A percentile compares a stretch with the other conserved stretches of the same genome.
These are phyloP conservation scores for Drosophila kuntzei DNA, from an alignment of 2,888 invertebrate species.

Conservation along the genomic window DNA sequence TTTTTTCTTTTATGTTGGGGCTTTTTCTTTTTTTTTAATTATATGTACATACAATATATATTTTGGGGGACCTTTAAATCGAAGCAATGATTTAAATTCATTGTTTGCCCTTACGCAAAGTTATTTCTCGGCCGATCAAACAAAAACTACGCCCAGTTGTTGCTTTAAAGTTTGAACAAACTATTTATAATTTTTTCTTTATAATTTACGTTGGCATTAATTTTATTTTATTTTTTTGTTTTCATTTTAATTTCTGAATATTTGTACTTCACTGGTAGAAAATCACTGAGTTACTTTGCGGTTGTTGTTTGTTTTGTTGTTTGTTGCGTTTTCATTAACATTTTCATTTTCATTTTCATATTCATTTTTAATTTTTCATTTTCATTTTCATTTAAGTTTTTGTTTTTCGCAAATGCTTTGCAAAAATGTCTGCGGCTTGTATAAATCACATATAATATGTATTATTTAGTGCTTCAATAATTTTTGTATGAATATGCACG, in stretches of 20 bases:
- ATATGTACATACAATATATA: constrained; percentile 33
- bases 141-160: constrained; percentile 40
- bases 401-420: constrained; percentile 37
- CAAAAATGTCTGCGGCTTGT: constrained; percentile 56
- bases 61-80: constrained; percentile 13
- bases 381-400: constrained; percentile 27
- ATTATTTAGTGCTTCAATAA: constrained; percentile 32
- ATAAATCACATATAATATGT: constrained; percentile 30
- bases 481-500: constrained; percentile 42
- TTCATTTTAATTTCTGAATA: constrained; percentile 73
- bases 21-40: constrained; percentile 7
- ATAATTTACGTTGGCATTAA: constrained; percentile 33
- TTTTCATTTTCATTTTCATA: constrained; percentile 23
- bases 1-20: constrained; percentile 4
- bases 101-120: constrained; percentile 9
- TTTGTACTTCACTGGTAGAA: constrained; percentile 86
- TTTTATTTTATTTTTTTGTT: constrained; percentile 24
- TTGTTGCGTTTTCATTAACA: no score
- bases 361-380: constrained; percentile 5
- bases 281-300: constrained; percentile 85
- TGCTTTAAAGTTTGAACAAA: constrained; percentile 29
- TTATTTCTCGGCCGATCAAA: constrained; percentile 33
- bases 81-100: constrained; percentile 23
- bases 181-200: constrained; percentile 25
- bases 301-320: constrained; percentile 50